Conservation (phyloP, 2,113 vertebrate genomes). For the Suncus etruscus region DNA sequence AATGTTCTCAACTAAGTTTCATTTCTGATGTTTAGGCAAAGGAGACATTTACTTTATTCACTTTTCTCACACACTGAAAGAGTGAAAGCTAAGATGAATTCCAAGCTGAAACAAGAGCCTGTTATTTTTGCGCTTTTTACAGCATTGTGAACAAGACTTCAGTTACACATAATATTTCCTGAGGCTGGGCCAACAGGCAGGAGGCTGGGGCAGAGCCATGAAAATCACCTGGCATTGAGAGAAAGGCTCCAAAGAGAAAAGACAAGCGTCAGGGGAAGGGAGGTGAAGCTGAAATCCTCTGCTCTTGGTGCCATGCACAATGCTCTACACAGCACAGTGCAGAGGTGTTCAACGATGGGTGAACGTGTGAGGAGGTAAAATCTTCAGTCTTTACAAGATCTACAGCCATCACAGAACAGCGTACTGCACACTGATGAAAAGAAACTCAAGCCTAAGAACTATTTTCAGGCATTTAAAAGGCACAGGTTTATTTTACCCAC, state of each 20-base stretch:
- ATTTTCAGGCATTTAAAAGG: neutral
- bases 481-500: neutral
- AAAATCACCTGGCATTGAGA: neutral
- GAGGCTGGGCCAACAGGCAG: neutral
- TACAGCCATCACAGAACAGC: neutral
- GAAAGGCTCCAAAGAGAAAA: neutral
- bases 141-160: neutral
- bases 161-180: neutral
- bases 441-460: neutral
- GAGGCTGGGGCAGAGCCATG: neutral
- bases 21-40: slow-evolving; percentile 29
- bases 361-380: fast-evolving
- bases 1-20: slow-evolving; percentile 25
- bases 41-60: neutral
- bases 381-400: neutral
- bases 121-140: slow-evolving; percentile 29
- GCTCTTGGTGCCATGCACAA: neutral
- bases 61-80: neutral
- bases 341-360: neutral
- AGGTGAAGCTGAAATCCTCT: neutral
- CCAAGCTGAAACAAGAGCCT: neutral
- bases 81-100: neutral
- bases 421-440: neutral
- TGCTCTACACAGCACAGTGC: neutral
- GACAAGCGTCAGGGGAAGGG: neutral